phyloP scores from a whole-genome alignment of 1,140 invertebrate species.

The Mizuhopecten yessoensis region DNA sequence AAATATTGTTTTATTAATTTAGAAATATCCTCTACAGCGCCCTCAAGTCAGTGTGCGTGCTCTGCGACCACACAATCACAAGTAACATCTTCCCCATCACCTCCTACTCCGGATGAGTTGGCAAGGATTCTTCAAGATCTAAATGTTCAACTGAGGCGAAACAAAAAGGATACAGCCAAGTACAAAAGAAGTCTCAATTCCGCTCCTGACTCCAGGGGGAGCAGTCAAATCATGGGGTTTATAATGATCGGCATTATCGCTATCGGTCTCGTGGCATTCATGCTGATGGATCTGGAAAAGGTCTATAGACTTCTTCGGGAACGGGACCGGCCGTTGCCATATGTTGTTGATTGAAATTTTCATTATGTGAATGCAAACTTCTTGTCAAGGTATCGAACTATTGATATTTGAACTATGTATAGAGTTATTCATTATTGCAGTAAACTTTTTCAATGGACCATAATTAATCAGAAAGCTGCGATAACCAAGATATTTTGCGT shows the following conservation, averaged over 20 bases:
- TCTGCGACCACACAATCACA: not conserved
- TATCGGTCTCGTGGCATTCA: not conserved
- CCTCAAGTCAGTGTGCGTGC: not conserved
- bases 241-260: not conserved
- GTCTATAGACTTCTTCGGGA: not conserved
- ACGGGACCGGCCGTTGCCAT: not conserved
- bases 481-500: too few species aligned
- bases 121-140: not conserved
- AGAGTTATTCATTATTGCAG: too few species aligned
- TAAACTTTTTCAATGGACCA: too few species aligned
- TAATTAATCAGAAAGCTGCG: too few species aligned
- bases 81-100: not conserved
- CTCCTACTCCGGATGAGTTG: not conserved
- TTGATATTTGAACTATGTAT: too few species aligned
- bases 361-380: too few species aligned
- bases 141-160: not conserved
- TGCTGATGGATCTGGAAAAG: not conserved
- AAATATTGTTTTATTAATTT: too few species aligned
- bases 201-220: not conserved
- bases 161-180: not conserved
- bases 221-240: not conserved
- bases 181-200: not conserved
- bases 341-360: too few species aligned
- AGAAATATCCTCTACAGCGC: too few species aligned
- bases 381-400: too few species aligned